Conservation (phyloP, 53 echinoderm and acorn worm species). For the Zoroaster sp. region DNA sequence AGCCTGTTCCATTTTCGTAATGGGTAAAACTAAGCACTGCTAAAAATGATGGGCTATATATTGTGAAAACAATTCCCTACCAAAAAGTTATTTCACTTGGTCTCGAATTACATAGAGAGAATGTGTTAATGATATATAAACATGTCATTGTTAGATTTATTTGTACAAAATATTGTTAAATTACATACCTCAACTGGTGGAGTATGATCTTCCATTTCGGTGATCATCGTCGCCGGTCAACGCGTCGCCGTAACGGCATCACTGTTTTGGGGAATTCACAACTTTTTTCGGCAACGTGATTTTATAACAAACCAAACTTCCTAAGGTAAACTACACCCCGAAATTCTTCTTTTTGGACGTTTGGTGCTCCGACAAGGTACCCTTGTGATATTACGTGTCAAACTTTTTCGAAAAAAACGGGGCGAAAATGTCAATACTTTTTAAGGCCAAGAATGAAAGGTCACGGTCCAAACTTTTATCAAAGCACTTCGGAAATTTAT, state of each 20-base stretch:
- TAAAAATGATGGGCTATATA: not conserved
- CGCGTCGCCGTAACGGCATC: not conserved
- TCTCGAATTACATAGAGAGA: not conserved
- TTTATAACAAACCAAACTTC: not conserved
- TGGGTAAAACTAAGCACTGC: not conserved
- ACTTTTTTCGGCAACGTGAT: not conserved
- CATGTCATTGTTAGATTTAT: not conserved
- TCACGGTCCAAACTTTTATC: not conserved
- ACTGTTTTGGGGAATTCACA: not conserved
- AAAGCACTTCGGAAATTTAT: not conserved
- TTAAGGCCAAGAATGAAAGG: not conserved
- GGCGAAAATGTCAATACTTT: not conserved
- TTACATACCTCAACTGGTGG: not conserved
- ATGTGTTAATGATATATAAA: not conserved
- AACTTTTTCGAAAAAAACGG: not conserved
- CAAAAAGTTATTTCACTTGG: not conserved
- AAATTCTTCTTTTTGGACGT: not conserved
- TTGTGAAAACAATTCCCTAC: not conserved
- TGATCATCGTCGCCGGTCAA: not conserved
- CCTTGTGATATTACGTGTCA: not conserved
- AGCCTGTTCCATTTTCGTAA: not conserved
- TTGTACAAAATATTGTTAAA: not conserved
- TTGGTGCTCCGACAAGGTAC: not conserved
- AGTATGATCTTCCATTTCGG: not conserved
- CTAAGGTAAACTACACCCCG: not conserved